Evolutionary conservation across 2,888 invertebrate genomes (phyloP).

Genomic region (Epirrhoe tristata): DNA sequence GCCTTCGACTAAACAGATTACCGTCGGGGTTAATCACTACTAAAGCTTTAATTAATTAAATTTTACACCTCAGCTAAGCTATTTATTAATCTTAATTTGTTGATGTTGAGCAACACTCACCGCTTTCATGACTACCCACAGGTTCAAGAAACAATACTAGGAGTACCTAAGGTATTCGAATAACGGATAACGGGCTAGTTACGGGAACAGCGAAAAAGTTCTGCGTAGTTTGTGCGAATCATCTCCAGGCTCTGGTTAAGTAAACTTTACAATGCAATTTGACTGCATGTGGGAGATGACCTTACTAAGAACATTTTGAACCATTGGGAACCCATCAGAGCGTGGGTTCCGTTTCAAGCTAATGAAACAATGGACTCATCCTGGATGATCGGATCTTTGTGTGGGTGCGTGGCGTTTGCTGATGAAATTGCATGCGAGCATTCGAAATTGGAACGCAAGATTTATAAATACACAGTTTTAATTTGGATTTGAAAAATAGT

Average conservation of each 20-base stretch:
- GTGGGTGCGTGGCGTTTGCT: slow-evolving; percentile 35
- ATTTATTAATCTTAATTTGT: slow-evolving; percentile 41
- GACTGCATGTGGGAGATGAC: slow-evolving; percentile 13
- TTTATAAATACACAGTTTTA: neutral
- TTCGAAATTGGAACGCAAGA: slow-evolving; percentile 1
- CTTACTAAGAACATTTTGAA: slow-evolving; percentile 11
- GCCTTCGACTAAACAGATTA: slow-evolving; percentile 36
- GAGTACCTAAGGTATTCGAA: too few relatives aligned
- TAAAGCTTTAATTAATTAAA: slow-evolving; percentile 40
- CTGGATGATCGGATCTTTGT: slow-evolving; percentile 40
- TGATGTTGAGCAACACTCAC: slow-evolving; percentile 28
- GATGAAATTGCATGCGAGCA: slow-evolving; percentile 9
- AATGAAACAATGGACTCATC: slow-evolving; percentile 47
- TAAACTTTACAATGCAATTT: neutral
- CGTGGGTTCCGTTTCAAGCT: slow-evolving; percentile 43
- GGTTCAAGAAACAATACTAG: neutral
- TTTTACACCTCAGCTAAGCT: slow-evolving; percentile 39
- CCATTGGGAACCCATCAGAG: slow-evolving; percentile 25
- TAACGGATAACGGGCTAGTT: too few relatives aligned
- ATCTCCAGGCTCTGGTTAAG: too few relatives aligned
- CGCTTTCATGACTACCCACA: slow-evolving; percentile 3
- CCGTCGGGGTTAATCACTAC: slow-evolving; percentile 34
- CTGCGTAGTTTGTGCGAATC: too few relatives aligned
- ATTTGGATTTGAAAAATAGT: neutral
- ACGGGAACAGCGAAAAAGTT: too few relatives aligned